phyloP scores from a whole-genome alignment of 2,113 vertebrate genomes.

The Corythornis madagascariensis region DNA sequence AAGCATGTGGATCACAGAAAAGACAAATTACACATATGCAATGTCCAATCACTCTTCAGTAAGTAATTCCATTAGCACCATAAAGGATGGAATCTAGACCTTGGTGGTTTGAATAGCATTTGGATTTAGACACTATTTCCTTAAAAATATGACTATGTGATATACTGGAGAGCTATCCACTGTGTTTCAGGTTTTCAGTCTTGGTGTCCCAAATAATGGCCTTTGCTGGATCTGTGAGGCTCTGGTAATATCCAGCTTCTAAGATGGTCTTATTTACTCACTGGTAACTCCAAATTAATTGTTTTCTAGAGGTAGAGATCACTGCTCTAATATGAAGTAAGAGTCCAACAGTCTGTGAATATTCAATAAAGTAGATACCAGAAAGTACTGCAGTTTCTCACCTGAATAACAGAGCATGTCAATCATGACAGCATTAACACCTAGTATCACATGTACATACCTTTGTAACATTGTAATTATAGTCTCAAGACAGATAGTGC shows the following conservation, averaged over 20 bases:
- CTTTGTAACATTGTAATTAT: background rate
- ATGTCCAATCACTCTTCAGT: background rate
- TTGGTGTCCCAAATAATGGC: background rate
- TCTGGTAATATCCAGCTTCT: background rate
- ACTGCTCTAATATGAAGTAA: background rate
- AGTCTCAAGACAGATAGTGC: background rate
- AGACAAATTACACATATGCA: rapidly evolving
- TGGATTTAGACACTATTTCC: background rate
- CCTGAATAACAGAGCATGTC: background rate
- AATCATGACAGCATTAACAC: background rate
- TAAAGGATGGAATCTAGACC: background rate
- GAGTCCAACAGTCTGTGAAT: background rate
- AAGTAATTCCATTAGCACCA: background rate
- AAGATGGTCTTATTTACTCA: background rate
- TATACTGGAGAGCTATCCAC: background rate
- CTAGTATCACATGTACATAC: background rate
- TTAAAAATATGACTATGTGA: background rate
- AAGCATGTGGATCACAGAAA: background rate
- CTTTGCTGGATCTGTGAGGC: background rate
- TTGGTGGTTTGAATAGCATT: background rate
- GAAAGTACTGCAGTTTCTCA: background rate
- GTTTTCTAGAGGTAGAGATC: background rate
- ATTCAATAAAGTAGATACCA: background rate
- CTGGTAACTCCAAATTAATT: background rate
- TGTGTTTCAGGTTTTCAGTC: background rate